These are phyloP conservation scores for Acanthosoma haemorrhoidale DNA, from an alignment of 2,888 invertebrate species.

Conservation along the genomic window DNA sequence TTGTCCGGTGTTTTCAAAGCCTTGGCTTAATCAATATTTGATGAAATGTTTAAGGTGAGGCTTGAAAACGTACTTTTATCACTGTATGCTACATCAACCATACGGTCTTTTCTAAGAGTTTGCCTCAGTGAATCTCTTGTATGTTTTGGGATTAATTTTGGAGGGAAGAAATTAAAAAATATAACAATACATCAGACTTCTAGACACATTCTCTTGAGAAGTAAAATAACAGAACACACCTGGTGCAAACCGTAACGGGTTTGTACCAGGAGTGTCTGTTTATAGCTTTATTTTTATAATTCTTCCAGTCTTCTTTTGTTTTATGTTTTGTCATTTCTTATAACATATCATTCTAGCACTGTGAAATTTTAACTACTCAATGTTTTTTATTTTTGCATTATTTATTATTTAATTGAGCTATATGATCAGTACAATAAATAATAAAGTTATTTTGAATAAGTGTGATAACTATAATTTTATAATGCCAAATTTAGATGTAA, in stretches of 20 bases:
- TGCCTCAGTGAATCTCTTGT: not conserved
- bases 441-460: not conserved
- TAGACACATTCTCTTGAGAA: constrained; percentile 4
- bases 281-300: not conserved
- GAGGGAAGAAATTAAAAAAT: not conserved
- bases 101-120: not conserved
- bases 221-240: not conserved
- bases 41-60: constrained; percentile 11
- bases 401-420: no score
- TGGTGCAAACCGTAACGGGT: constrained; percentile 5
- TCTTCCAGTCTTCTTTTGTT: not conserved
- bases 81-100: constrained; percentile 20
- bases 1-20: constrained; percentile 27
- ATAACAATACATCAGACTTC: not conserved
- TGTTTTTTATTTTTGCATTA: no score
- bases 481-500: constrained; percentile 14
- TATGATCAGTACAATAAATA: not conserved
- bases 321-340: no score
- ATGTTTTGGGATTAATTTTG: constrained; percentile 1
- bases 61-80: constrained; percentile 28
- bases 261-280: constrained; percentile 5
- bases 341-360: no score
- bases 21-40: constrained; percentile 1
- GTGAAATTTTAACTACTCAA: no score
- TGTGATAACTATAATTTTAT: constrained; percentile 11